A percentile compares a stretch with the other conserved stretches of the same genome.
phyloP scores from a whole-genome alignment of 2,888 invertebrate species.

The Aspidiotus rigidus region DNA sequence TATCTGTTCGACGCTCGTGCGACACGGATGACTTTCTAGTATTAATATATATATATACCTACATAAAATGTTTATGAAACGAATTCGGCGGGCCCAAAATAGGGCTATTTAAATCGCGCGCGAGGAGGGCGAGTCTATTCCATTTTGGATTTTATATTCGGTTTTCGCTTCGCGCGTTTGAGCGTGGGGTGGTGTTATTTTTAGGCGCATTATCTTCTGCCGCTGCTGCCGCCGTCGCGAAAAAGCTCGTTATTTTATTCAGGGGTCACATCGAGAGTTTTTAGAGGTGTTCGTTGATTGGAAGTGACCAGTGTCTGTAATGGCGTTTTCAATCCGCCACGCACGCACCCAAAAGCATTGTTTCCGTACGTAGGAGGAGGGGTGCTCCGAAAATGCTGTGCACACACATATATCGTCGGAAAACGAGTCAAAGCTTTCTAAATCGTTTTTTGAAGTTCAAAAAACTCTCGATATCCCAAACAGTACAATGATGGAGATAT shows the following conservation, averaged over 20 bases:
- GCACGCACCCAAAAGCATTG: slow-evolving; percentile 14
- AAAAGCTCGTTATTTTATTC: slow-evolving; percentile 32
- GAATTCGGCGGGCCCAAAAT: slow-evolving; percentile 20
- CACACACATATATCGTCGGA: too few species aligned
- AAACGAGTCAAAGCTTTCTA: slow-evolving; percentile 5
- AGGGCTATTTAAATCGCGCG: slow-evolving; percentile 26
- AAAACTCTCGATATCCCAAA: not conserved
- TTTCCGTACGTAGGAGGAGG: slow-evolving; percentile 8
- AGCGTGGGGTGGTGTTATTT: not conserved
- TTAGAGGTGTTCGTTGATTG: slow-evolving; percentile 32
- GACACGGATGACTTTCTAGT: slow-evolving; percentile 14
- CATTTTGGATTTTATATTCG: slow-evolving; percentile 30
- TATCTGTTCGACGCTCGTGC: slow-evolving; percentile 13
- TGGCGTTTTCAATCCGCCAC: slow-evolving; percentile 19
- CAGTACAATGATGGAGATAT: not conserved
- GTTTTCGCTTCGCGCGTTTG: slow-evolving; percentile 9
- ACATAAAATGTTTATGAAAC: slow-evolving; percentile 23
- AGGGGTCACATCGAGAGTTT: slow-evolving; percentile 24
- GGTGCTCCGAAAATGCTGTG: not conserved
- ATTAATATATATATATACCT: not conserved
- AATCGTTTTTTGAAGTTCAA: slow-evolving; percentile 4
- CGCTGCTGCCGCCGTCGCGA: not conserved
- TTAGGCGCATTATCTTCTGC: slow-evolving; percentile 9
- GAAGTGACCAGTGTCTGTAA: slow-evolving; percentile 31
- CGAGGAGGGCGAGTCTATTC: slow-evolving; percentile 22